A percentile compares a stretch with the other conserved stretches of the same genome.
These are phyloP conservation scores for Agriopis aurantiaria DNA, from an alignment of 2,888 invertebrate genomes.

Conservation along the genomic window DNA sequence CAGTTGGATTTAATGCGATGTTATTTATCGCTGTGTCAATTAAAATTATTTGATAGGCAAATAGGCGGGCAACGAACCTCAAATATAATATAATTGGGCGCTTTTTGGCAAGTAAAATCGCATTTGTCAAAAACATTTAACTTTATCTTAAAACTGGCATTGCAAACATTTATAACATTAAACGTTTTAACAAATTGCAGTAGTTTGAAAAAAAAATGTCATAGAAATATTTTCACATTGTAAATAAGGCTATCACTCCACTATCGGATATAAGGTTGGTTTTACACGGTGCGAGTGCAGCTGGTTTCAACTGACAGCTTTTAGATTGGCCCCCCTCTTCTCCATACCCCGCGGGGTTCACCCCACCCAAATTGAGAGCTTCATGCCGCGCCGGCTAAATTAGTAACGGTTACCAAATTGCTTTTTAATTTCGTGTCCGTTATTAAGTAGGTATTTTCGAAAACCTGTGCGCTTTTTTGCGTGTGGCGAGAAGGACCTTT, in stretches of 20 bases:
- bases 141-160: conserved; percentile 6
- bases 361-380: conserved; percentile 81
- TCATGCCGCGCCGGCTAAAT: conserved; percentile 77
- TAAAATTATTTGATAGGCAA: conserved; percentile 56
- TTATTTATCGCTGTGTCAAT: conserved; percentile 61
- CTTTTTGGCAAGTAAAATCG: conserved; percentile 23
- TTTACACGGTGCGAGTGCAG: conserved; percentile 68
- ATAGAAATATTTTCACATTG: conserved; percentile 17
- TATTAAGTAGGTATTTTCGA: conserved; percentile 71
- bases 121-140: conserved; percentile 27
- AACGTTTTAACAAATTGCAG: not conserved
- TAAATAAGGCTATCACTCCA: conserved; percentile 23
- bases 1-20: conserved; percentile 57
- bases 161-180: conserved; percentile 3
- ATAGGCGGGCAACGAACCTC: conserved; percentile 29
- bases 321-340: conserved; percentile 78
- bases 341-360: conserved; percentile 51
- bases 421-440: conserved; percentile 82
- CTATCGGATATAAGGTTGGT: conserved; percentile 63
- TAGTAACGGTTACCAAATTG: conserved; percentile 85
- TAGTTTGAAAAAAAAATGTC: not conserved
- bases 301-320: conserved; percentile 84
- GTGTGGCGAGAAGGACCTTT: conserved; percentile 15
- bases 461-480: conserved; percentile 55
- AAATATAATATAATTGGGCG: conserved; percentile 31